These are phyloP conservation scores for Actinostola sp. DNA, from an alignment of 92 coral and sea anemone species.

Conservation along the genomic window DNA sequence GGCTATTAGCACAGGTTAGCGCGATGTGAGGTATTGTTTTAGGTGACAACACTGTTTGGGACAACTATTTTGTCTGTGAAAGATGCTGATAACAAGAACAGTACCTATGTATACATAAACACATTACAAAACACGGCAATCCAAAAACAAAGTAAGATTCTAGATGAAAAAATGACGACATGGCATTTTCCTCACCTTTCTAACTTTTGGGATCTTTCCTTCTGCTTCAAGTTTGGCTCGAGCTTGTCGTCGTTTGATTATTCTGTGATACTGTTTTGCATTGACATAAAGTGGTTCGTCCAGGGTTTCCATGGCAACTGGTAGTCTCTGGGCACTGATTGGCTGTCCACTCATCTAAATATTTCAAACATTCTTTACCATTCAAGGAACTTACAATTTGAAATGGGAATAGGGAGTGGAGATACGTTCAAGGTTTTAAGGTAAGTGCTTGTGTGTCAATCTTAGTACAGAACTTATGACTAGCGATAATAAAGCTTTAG, in stretches of 20 bases:
- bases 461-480: no score
- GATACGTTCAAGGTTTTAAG: not conserved
- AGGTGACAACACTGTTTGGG: no score
- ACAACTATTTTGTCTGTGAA: no score
- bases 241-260: constrained; percentile 97
- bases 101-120: no score
- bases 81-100: no score
- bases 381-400: not conserved
- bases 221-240: constrained; percentile 99
- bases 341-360: constrained; percentile 92
- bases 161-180: not conserved
- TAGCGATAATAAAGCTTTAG: no score
- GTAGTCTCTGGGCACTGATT: constrained; percentile 91
- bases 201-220: constrained; percentile 95
- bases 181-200: constrained; percentile 70
- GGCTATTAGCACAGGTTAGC: no score
- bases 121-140: no score
- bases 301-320: constrained; percentile 99
- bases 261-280: constrained; percentile 99
- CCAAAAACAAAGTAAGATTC: no score
- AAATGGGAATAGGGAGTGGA: not conserved
- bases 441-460: no score
- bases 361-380: not conserved
- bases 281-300: constrained; percentile 99
- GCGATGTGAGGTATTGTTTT: no score